Conservation (phyloP, 2,113 vertebrate species). For the western clawed frog (Xenopus tropicalis) region DNA sequence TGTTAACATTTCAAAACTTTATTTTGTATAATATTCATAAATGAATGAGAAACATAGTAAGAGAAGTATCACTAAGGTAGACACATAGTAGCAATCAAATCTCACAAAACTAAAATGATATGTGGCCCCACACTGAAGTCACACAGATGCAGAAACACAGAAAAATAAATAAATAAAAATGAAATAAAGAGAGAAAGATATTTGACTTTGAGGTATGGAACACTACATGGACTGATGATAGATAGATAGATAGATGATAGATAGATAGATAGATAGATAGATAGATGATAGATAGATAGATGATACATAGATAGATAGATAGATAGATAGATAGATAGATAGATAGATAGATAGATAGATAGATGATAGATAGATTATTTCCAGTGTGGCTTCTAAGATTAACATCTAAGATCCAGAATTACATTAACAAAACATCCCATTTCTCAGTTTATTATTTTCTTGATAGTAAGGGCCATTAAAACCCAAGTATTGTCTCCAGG, state of each 20-base stretch:
- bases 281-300: slow-evolving; percentile 1
- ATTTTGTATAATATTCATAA: no score
- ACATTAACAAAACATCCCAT: background rate
- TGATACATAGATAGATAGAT: background rate
- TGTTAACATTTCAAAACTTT: no score
- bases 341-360: slow-evolving; percentile 21
- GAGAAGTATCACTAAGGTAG: no score
- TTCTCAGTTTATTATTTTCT: slow-evolving; percentile 31
- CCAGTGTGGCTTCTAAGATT: background rate
- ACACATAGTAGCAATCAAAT: no score
- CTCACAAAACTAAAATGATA: no score
- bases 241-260: background rate
- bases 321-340: slow-evolving; percentile 20
- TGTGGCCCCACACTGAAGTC: no score
- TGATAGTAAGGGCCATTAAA: slow-evolving; percentile 31
- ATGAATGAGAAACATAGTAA: no score
- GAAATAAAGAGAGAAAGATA: no score
- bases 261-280: slow-evolving; percentile 6
- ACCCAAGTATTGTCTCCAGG: slow-evolving; percentile 47
- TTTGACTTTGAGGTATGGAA: no score
- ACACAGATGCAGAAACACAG: no score
- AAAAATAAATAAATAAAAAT: no score
- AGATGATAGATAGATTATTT: slow-evolving; percentile 1
- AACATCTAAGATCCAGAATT: slow-evolving; percentile 13
- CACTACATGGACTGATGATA: background rate